Evolutionary conservation across 2,888 invertebrate species (phyloP), one percentile per base, ranked within the genome.

Genomic region (Lasioglossum morio): DNA sequence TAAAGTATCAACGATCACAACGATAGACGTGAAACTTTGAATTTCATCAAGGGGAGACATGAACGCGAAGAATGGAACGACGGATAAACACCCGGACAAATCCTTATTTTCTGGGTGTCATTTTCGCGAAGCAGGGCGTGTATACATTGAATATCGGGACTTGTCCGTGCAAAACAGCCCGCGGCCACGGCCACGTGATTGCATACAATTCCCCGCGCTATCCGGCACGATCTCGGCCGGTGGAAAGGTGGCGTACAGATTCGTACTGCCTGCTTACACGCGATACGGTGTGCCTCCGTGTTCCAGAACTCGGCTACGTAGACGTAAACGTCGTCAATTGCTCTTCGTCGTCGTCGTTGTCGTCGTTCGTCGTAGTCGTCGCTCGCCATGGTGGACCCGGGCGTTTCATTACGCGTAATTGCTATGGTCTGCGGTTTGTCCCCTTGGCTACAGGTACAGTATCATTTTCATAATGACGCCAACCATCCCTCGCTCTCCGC

Each of bases 371-470:
- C 60, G 27, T 60, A 23, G 53, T n/a, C 53, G 53, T 53, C 60
- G 14, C 60, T 63, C 27, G 60, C 88, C 81, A 72, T 84, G 88
- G 87, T 91, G 92, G 92, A 93, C 92, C 92, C 87, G 92, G 93
- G 92, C 94, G 95, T 95, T 95, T 95, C 94, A 95, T 94, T 94
- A 95, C 92, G 92, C 93, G 93, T 95, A 95, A 95, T 94, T 94
- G 93, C 93, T 93, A 93, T 92, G 94, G 94, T 94, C 92, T 95
- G 94, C 93, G 95, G 94, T 95, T 93, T 92, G 92, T 93, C 92
- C 92, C 91, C 93, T 92, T 89, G 88, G 88, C 89, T 91, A 91
- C 91, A 92, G 92, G 92, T 93, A 93, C 93, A 92, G 94, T 95
- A 94, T 95, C 94, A 95, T 95, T 95, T 95, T 94, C 94, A 94